phyloP scores from a whole-genome alignment of 37 sponge, comb jelly and placozoan genomes.

The Aplysina aerophoba region DNA sequence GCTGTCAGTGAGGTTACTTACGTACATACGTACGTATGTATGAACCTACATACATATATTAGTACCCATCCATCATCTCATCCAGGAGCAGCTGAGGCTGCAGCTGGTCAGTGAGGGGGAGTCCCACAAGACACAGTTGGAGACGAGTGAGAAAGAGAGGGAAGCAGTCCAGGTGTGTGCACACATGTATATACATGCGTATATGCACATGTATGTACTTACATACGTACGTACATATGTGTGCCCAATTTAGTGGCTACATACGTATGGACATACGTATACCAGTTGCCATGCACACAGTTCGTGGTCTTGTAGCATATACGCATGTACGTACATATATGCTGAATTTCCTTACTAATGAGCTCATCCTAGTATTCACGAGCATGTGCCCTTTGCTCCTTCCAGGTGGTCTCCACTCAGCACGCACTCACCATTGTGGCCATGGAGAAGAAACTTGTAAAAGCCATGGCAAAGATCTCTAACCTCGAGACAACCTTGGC shows the following conservation, averaged over 20 bases:
- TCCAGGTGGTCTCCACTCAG: constrained; percentile 61
- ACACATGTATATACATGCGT: neutral
- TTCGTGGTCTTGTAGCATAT: neutral
- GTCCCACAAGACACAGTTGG: neutral
- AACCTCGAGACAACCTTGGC: neutral
- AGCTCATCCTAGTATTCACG: neutral
- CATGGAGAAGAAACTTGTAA: constrained; percentile 75
- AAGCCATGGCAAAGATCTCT: constrained; percentile 28
- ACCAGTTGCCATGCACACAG: neutral
- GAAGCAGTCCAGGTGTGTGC: constrained; percentile 10
- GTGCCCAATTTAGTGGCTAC: too few relatives aligned
- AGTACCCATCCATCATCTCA: neutral
- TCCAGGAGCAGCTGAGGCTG: neutral
- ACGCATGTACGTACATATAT: constrained; percentile 4
- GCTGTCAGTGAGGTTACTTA: too few relatives aligned
- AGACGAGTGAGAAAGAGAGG: neutral
- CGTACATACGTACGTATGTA: constrained; percentile 24
- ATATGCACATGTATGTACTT: neutral
- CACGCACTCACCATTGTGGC: constrained; percentile 79
- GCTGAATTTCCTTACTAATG: constrained; percentile 8
- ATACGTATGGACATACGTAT: neutral
- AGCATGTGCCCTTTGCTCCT: too few relatives aligned
- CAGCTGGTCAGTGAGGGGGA: neutral
- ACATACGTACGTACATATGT: neutral
- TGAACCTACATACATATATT: neutral